Base-by-base conservation (phyloP, 2,888 invertebrate genomes). In the Candidula unifasciata region DNA sequence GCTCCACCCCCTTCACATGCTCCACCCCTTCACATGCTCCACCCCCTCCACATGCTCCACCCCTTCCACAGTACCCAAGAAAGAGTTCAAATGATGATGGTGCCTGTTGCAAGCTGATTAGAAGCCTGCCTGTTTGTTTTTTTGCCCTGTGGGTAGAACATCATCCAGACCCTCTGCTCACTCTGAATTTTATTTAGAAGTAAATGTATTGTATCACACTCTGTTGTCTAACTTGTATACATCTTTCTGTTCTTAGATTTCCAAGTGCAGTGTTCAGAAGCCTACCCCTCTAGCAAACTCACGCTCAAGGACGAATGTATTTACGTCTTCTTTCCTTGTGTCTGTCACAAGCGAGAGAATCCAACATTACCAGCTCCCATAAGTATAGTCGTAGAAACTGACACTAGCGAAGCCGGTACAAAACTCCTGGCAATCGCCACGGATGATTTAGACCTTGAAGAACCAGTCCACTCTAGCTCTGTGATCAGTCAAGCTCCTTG, bases 391-490 rank as follows among this genome's bases (percentile, higher is more conserved):
- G 82, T 76, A 3, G 76, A 52, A 30, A 35, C 16, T 30, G 80
- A 81, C 2, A 33, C 30, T 35, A 35, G 60, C 27, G 84, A 84
- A 24, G 84, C 84, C 1, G 84, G 80, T 0, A 79, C 84, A 16
- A 84, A 84, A 84, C 84, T 84, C 64, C 74, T 84, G 74, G 84
- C 84, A 21, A 64, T 79, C 24, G 79, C 84, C 37, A 80, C 79
- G 24, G 84, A 84, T 64, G 84, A 84, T n/a, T 1, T 80, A 13
- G 84, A 79, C n/a, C 44, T 52, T 16, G 73, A 74, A 6, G 44
- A 52, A n/a, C 8, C 16, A 6, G 52, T 27, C n/a, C 44, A n/a
- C 27, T 1, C 10, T 18, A 79, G 66, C 24, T 30, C 24, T 74
- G 27, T n/a, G 37, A 73, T 52, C 24, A 30, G 37, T 21, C 35